Evolutionary conservation across 2,888 invertebrate species (phyloP).

Genomic region (Meteorus cinctellus): DNA sequence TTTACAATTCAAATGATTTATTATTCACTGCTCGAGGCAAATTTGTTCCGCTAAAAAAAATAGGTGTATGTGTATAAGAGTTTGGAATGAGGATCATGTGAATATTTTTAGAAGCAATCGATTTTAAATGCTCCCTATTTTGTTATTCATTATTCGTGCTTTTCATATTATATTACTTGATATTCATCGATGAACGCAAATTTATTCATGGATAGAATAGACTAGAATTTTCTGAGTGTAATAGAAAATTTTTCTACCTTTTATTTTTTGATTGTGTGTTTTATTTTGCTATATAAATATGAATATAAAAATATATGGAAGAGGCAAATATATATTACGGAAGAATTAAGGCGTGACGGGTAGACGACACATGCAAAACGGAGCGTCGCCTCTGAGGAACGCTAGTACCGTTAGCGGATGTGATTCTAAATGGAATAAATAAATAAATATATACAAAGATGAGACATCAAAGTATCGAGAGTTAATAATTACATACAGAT

Average conservation of each 20-base stretch:
- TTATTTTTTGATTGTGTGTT: not conserved
- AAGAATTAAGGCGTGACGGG: constrained; percentile 43
- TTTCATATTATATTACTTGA: not conserved
- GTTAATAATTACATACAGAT: not conserved
- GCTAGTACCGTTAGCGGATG: constrained; percentile 59
- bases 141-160: not conserved
- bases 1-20: constrained; percentile 34
- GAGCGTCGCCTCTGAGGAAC: constrained; percentile 50
- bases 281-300: not conserved
- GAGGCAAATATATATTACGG: not conserved
- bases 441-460: constrained; percentile 27
- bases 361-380: constrained; percentile 51
- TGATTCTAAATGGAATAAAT: constrained; percentile 39
- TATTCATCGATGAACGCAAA: constrained; percentile 4
- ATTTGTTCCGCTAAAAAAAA: constrained; percentile 29
- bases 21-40: constrained; percentile 13
- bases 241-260: not conserved
- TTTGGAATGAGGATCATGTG: not conserved
- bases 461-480: not conserved
- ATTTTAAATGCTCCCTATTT: not conserved
- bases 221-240: not conserved
- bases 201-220: not conserved
- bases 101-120: not conserved
- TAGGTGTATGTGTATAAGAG: not conserved
- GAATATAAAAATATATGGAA: not conserved